These are phyloP conservation scores for Ceyx cyanopectus DNA, from an alignment of 2,113 vertebrate genomes.

Conservation along the genomic window DNA sequence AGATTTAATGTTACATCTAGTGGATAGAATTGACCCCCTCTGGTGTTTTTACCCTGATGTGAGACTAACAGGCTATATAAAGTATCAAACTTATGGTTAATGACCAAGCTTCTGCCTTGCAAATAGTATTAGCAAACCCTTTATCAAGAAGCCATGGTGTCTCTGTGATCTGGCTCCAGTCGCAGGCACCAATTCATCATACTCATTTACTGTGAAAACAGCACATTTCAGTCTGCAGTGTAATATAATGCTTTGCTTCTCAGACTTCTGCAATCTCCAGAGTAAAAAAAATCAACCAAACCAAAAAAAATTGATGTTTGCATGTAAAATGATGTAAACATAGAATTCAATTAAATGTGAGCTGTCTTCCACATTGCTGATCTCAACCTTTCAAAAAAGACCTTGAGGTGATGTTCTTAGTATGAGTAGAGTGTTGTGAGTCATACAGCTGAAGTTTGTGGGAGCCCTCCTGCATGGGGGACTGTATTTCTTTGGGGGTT, in stretches of 20 bases:
- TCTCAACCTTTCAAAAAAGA: neutral
- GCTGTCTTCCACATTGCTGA: neutral
- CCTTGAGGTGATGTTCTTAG: neutral
- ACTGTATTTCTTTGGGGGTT: neutral
- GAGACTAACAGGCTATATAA: neutral
- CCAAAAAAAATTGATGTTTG: neutral
- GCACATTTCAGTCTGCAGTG: neutral
- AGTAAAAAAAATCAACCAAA: neutral
- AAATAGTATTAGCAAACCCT: constrained; percentile 23
- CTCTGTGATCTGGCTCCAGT: constrained; percentile 22
- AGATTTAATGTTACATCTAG: neutral
- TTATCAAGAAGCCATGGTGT: neutral
- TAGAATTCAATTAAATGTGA: neutral
- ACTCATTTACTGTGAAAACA: constrained; percentile 37
- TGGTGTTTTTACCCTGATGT: neutral
- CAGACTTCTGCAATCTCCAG: neutral
- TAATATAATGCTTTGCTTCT: constrained; percentile 10
- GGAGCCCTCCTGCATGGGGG: neutral
- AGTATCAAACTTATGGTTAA: constrained; percentile 1
- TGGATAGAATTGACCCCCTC: neutral
- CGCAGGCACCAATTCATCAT: constrained; percentile 28
- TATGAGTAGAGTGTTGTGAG: neutral
- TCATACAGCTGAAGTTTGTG: neutral
- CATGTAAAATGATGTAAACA: neutral
- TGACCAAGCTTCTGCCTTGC: neutral